Base-by-base conservation (phyloP, 2,113 vertebrate genomes). In the Leptobrachium leishanense region DNA sequence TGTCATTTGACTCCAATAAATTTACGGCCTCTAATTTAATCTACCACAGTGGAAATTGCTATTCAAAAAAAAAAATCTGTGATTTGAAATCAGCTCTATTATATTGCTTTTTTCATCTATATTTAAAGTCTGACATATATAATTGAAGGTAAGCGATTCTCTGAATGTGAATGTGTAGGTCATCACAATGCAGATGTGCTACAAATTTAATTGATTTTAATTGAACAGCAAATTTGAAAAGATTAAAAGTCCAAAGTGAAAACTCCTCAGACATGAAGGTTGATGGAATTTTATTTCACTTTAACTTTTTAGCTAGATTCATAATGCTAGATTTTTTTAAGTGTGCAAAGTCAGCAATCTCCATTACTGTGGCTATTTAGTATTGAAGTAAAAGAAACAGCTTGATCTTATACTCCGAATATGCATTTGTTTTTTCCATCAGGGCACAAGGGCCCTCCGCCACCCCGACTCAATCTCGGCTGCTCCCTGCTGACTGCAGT, bases 131-230 rank as follows among this genome's bases (percentile, higher is more conserved):
- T 59, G 55, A 59, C 55, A 59, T 57, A 57, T 59, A 12, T 59
- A 59, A 59, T 59, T 59, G 55, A 59, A 59, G 55, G 55, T 15
- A 59, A 59, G 55, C 13, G 10, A 59, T 59, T 59, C 55, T 59
- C 55, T 12, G 55, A 59, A 59, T 59, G 55, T 7, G 55, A 59
- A 59, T 59, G 55, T 59, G 10, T 15, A 59, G 55, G 55, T 59
- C 55, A 59, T 59, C 55, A 59, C 55, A 59, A 12, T 59, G 55
- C 55, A 59, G 55, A 59, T 59, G 10, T 13, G 55, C 55, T 59
- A 59, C 55, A 59, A 59, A 59, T 59, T 59, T 59, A 59, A 59
- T 59, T 59, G 55, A 59, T 59, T 59, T 59, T 59, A 59, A 59
- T 59, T 59, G 55, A 59, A 59, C 55, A 59, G 55, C 55, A 59